A percentile compares a stretch with the other conserved stretches of the same genome.
Evolutionary conservation across 2,797 vertebrate species (phyloP).

Genomic region (Rhyacichthys aspro): DNA sequence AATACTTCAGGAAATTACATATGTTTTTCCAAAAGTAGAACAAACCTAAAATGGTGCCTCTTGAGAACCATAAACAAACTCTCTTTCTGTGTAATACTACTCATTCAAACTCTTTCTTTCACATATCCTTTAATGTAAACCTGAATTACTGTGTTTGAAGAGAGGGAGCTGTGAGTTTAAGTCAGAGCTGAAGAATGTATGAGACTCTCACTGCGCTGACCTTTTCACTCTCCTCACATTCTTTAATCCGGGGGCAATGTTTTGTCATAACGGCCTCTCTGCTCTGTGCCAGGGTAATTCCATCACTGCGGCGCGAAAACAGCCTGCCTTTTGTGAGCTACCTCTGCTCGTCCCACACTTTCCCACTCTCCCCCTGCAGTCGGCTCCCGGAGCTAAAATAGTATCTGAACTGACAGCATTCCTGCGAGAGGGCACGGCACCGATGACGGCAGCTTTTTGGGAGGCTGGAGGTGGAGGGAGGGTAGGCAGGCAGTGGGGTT

Average conservation of each 20-base stretch:
- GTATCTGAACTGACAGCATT: conserved; percentile 77
- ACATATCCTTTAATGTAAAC: too few species aligned
- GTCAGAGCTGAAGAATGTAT: conserved; percentile 70
- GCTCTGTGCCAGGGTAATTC: conserved; percentile 65
- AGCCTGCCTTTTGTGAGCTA: conserved; percentile 47
- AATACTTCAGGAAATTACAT: too few species aligned
- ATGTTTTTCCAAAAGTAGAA: too few species aligned
- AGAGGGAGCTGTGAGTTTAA: conserved; percentile 38
- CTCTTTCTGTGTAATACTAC: too few species aligned
- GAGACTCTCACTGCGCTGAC: conserved; percentile 47
- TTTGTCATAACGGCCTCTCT: conserved; percentile 57
- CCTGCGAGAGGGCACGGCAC: conserved; percentile 67
- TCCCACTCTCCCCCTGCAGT: conserved; percentile 18
- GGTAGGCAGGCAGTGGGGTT: too few species aligned
- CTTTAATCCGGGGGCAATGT: conserved; percentile 60
- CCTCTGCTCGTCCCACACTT: conserved; percentile 30
- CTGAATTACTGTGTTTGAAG: too few species aligned
- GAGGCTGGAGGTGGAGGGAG: conserved; percentile 22
- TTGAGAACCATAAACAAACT: too few species aligned
- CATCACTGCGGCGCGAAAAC: conserved; percentile 53
- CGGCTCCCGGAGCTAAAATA: conserved; percentile 59
- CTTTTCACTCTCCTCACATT: conserved; percentile 71
- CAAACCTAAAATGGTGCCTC: too few species aligned
- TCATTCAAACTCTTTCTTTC: too few species aligned
- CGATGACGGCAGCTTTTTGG: conserved; percentile 54